phyloP scores from a whole-genome alignment of 2,797 vertebrate species.

The Myotis daubentonii region DNA sequence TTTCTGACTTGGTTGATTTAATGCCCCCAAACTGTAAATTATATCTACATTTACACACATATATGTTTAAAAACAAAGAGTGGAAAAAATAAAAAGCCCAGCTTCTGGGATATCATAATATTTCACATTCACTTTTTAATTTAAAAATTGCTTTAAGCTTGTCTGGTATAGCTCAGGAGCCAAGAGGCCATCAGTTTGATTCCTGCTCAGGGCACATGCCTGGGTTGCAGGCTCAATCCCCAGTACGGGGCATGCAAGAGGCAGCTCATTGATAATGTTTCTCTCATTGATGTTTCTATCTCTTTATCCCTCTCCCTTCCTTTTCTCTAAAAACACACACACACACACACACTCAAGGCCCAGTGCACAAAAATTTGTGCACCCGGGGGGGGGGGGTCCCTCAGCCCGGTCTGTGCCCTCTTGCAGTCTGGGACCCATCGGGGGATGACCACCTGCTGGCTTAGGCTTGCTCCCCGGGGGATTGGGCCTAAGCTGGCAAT shows the following conservation, averaged over 20 bases:
- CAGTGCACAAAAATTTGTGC: too few species aligned
- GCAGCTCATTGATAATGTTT: background rate
- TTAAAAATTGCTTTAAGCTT: background rate
- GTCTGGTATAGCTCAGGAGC: background rate
- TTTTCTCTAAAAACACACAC: too few species aligned
- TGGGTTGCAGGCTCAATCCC: background rate
- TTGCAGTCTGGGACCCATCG: too few species aligned
- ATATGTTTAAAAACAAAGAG: background rate
- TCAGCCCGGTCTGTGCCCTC: too few species aligned
- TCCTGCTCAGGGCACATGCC: background rate
- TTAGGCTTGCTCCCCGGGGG: too few species aligned
- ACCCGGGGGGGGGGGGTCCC: too few species aligned
- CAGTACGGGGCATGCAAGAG: background rate
- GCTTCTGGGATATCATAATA: background rate
- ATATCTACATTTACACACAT: background rate
- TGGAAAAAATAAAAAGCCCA: background rate
- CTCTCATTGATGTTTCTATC: background rate
- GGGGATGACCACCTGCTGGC: too few species aligned
- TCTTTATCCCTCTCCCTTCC: background rate
- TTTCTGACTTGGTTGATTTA: constrained; percentile 26
- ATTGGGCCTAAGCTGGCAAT: too few species aligned
- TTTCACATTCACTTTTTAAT: background rate
- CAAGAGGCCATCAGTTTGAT: background rate
- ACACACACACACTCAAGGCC: too few species aligned
- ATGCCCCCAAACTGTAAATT: background rate